Base-by-base conservation (phyloP, 2,888 invertebrate species). In the Latheticus oryzae region DNA sequence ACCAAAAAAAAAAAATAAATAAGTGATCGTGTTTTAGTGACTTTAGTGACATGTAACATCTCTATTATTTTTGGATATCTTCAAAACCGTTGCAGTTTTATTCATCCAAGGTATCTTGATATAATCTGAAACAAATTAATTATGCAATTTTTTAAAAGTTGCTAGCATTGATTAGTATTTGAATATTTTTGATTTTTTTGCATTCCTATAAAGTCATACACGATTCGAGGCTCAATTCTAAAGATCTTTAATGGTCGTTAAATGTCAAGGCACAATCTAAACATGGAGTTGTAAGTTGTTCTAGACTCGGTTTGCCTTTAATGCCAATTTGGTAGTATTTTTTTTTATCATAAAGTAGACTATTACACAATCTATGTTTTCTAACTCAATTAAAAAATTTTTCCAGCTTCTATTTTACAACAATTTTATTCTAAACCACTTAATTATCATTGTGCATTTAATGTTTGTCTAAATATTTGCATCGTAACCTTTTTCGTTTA, bases 211-310 rank as follows among this genome's bases (percentile, higher is more conserved):
- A 61, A 65, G 66, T 63, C 65, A 67, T 50, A 56, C 66, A 68
- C 69, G 68, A 66, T 51, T 64, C 51, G 54, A 54, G 60, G 51
- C 33, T 58, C 61, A 55, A 63, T 63, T 63, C 62, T 59, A 61
- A 61, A 65, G 60, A 63, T 67, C 66, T 69, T 68, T 68, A 68
- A 68, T 70, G 59, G 63, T 67, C 65, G 66, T 64, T 68, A 73
- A 73, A 73, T 72, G 73, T 71, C 73, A 73, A 72, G 72, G 73
- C 65, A 56, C 65, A 67, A 66, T 68, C 66, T 67, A 65, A 65
- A 67, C 66, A 70, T 67, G 67, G 62, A 63, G 62, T 62, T 55
- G 60, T 53, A 61, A 64, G 65, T 64, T 47, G 63, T 63, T 65
- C 61, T 60, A 48, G 38, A 60, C 48, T 35, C 37, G 42, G 16